Conservation (phyloP, 2,113 vertebrate species). For the Hippocampus comes region DNA sequence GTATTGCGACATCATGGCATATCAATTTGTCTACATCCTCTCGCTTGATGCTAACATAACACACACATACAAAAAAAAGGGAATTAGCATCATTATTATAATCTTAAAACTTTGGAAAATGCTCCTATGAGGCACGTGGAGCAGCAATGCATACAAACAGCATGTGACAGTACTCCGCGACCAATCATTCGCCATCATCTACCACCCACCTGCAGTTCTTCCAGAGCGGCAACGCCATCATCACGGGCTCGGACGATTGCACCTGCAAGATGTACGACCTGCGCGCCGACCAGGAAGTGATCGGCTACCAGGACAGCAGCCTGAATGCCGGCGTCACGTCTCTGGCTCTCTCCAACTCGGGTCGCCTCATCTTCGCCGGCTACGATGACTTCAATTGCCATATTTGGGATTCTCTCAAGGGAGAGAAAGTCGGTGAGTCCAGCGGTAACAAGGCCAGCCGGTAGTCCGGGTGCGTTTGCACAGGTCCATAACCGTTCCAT, state of each 20-base stretch:
- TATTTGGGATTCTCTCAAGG: slow-evolving; percentile 93
- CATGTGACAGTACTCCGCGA: not conserved
- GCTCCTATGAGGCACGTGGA: no score
- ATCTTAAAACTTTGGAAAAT: no score
- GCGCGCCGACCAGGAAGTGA: slow-evolving; percentile 87
- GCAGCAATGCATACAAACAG: no score
- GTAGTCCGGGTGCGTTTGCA: no score
- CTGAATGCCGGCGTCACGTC: slow-evolving; percentile 93
- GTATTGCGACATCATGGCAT: no score
- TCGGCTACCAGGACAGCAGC: slow-evolving; percentile 79
- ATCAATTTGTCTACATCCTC: no score
- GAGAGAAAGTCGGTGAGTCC: slow-evolving; percentile 87
- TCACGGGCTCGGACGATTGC: slow-evolving; percentile 91
- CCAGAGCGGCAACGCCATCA: slow-evolving; percentile 79
- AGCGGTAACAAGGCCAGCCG: not conserved
- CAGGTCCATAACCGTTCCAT: no score
- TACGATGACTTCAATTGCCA: slow-evolving; percentile 99
- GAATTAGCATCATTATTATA: no score
- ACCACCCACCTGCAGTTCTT: slow-evolving; percentile 74
- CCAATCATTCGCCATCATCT: not conserved
- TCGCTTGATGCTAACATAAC: not conserved
- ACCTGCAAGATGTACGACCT: slow-evolving; percentile 91
- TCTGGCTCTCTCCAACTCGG: slow-evolving; percentile 86
- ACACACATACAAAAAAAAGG: no score
- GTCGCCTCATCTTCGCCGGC: slow-evolving; percentile 89